These are phyloP conservation scores for Agonopterix subpropinquella DNA, from an alignment of 2,888 invertebrate species.

Conservation along the genomic window DNA sequence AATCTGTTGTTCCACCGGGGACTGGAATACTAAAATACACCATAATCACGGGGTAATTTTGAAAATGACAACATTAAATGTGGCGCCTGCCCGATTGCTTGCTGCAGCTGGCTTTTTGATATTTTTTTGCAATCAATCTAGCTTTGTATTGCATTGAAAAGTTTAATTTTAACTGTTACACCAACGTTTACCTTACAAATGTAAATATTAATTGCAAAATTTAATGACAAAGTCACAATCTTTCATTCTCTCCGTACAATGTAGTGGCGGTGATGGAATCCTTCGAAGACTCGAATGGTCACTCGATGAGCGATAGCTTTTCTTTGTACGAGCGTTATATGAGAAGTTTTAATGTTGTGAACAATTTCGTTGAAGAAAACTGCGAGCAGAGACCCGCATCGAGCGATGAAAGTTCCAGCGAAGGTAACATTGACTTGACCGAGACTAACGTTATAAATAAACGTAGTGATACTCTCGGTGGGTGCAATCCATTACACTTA, in stretches of 20 bases:
- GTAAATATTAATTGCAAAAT: no score
- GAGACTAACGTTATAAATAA: slow-evolving; percentile 23
- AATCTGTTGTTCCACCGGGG: no score
- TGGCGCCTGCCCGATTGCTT: no score
- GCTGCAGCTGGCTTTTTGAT: no score
- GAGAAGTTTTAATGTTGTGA: slow-evolving; percentile 63
- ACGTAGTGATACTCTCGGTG: slow-evolving; percentile 35
- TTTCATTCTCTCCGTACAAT: not conserved
- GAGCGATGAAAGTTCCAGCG: slow-evolving; percentile 39
- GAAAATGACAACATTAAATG: no score
- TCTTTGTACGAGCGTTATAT: slow-evolving; percentile 65
- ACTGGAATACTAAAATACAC: no score
- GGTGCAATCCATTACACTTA: slow-evolving; percentile 32
- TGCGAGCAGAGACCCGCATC: slow-evolving; percentile 21
- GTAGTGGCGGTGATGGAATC: slow-evolving; percentile 64
- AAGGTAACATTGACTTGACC: slow-evolving; percentile 55
- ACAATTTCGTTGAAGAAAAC: slow-evolving; percentile 38
- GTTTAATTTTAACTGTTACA: no score
- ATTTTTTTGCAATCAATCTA: no score
- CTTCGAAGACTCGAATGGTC: slow-evolving; percentile 64
- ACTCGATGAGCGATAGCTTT: slow-evolving; percentile 65
- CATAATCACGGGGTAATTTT: no score
- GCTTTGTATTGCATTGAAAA: no score
- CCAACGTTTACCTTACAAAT: no score
- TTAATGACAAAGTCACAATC: not conserved